Base-by-base conservation (phyloP, 2,113 vertebrate genomes). In the Argyrosomus japonicus region DNA sequence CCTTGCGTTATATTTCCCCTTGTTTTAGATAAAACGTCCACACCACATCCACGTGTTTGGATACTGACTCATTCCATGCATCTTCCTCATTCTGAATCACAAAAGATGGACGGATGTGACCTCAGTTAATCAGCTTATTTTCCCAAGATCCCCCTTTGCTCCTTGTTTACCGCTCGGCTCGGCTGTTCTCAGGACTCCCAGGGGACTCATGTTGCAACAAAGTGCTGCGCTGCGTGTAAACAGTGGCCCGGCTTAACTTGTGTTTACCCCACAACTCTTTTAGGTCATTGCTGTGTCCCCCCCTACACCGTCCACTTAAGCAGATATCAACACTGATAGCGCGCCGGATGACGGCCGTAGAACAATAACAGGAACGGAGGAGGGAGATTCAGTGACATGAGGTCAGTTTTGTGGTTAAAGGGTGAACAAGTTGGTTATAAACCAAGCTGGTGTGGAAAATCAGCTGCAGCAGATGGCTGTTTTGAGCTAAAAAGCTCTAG, bases 181-280 rank as follows among this genome's bases (percentile, higher is more conserved):
- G 50, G 76, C 68, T 53, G 64, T 82, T 87, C 89, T 84, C 91
- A 85, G 84, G 82, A 73, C 64, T 88, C 82, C 83, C 82, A 83
- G 74, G 72, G 68, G 88, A 71, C 75, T 87, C 73, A 0, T 47
- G 54, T 77, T 84, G 81, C 84, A 87, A 45, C 79, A 84, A 79
- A 79, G 51, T 36, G 21, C 73, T 2, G 85, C 57, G 76, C 78
- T 47, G 67, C 79, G 40, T 92, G 87, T 93, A 90, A 93, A 92
- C 91, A 91, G 23, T 0, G 45, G 61, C 79, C 89, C 84, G 54
- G 85, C 87, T 89, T 68, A 79, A 53, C 84, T 76, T 2, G 1
- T 92, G 91, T 93, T 93, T 91, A 92, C 60, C 68, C 83, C 88
- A 93, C 85, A 93, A 85, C 87, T 72, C 47, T 72, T 69, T 78